Evolutionary conservation across 2,888 invertebrate species (phyloP).

Genomic region (Ornithoptera alexandrae): DNA sequence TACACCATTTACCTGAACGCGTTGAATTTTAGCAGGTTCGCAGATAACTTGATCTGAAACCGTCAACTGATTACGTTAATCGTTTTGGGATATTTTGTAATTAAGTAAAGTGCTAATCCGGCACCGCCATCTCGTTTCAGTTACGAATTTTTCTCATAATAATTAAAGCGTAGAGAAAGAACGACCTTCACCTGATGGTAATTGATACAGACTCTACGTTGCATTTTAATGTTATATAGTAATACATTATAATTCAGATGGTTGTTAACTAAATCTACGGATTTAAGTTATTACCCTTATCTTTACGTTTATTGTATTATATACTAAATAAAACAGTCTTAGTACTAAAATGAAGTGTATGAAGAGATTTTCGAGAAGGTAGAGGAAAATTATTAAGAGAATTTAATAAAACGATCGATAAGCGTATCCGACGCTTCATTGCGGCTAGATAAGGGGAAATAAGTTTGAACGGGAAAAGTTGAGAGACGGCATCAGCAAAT

Average conservation of each 20-base stretch:
- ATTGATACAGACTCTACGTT: too few species aligned
- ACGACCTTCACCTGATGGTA: too few species aligned
- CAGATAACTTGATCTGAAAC: constrained; percentile 10
- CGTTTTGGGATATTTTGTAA: constrained; percentile 23
- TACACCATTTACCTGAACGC: neutral
- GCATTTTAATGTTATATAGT: too few species aligned
- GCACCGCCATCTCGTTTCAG: constrained; percentile 4
- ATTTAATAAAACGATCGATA: constrained; percentile 16
- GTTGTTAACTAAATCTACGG: too few species aligned
- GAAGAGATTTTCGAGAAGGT: neutral
- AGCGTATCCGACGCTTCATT: constrained; percentile 10
- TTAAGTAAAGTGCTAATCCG: constrained; percentile 10
- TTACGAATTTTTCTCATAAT: constrained; percentile 1
- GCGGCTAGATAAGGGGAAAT: constrained; percentile 48
- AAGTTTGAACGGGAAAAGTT: constrained; percentile 77
- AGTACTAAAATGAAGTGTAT: neutral
- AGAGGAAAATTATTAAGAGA: constrained; percentile 11
- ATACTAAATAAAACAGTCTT: neutral
- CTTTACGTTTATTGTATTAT: too few species aligned
- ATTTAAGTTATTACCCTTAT: too few species aligned
- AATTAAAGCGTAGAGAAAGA: too few species aligned
- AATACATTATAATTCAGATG: too few species aligned
- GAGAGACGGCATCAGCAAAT: constrained; percentile 37
- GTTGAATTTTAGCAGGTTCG: neutral
- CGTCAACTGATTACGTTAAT: constrained; percentile 14